Conservation (phyloP, 2,113 vertebrate genomes). For the Xerus inauris region DNA sequence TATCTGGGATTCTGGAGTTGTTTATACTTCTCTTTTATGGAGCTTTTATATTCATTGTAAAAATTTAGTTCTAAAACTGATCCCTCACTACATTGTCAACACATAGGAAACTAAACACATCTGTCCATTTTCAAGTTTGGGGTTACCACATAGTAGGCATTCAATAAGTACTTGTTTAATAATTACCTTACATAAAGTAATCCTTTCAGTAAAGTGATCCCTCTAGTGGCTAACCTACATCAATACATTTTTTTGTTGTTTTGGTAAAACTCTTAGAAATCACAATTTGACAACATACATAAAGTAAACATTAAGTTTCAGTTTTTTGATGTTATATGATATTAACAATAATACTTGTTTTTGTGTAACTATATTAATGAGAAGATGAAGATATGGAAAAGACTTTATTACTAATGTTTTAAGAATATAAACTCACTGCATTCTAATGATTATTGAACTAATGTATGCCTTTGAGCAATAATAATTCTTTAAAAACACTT, state of each 20-base stretch:
- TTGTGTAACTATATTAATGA: neutral
- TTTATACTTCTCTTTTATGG: neutral
- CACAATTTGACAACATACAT: neutral
- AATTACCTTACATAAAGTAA: neutral
- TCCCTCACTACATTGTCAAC: neutral
- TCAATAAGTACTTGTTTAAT: neutral
- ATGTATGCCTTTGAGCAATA: neutral
- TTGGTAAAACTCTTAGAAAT: neutral
- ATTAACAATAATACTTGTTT: neutral
- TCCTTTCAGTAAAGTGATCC: conserved; percentile 59
- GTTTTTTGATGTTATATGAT: neutral
- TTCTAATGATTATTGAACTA: neutral
- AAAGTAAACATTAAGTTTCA: neutral
- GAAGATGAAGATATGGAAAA: neutral
- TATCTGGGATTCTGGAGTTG: neutral
- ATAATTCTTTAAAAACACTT: neutral
- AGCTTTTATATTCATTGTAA: neutral
- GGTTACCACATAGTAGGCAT: neutral
- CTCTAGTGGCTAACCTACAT: conserved; percentile 60
- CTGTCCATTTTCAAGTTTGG: neutral
- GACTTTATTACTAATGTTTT: neutral
- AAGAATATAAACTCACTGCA: neutral
- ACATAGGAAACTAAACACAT: neutral
- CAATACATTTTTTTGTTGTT: neutral
- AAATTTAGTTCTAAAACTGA: neutral